These are phyloP conservation scores for Pharmacophagus antenor DNA, from an alignment of 2,888 invertebrate genomes.

Conservation along the genomic window DNA sequence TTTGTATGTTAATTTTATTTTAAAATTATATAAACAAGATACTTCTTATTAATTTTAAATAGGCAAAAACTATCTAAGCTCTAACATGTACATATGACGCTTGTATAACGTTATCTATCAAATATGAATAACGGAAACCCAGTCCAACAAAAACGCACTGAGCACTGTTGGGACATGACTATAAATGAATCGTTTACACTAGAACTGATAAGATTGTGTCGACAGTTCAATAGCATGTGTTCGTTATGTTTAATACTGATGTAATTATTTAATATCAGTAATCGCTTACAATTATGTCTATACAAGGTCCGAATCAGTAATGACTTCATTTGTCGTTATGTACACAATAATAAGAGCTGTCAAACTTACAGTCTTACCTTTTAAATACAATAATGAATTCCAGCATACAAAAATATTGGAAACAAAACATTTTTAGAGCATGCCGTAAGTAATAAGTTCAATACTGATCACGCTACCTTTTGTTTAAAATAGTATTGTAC, in stretches of 20 bases:
- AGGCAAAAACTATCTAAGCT: too few relatives aligned
- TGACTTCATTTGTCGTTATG: neutral
- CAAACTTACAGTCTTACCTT: neutral
- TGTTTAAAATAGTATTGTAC: slow-evolving; percentile 25
- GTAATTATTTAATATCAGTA: slow-evolving; percentile 10
- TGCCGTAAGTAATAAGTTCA: slow-evolving; percentile 1
- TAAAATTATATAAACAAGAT: too few relatives aligned
- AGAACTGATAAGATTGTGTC: slow-evolving; percentile 67
- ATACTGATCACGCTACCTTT: neutral
- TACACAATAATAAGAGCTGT: neutral
- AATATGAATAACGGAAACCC: slow-evolving; percentile 25
- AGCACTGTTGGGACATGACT: slow-evolving; percentile 34
- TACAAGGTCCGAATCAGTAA: neutral
- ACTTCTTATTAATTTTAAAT: too few relatives aligned
- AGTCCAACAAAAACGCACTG: slow-evolving; percentile 29
- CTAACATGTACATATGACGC: neutral
- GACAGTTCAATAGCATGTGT: slow-evolving; percentile 63
- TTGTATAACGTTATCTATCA: neutral
- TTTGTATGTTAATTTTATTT: too few relatives aligned
- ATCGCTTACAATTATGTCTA: neutral
- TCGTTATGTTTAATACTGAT: slow-evolving; percentile 45
- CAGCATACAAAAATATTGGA: slow-evolving; percentile 1
- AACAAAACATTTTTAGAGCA: slow-evolving; percentile 10
- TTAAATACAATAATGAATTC: slow-evolving; percentile 4
- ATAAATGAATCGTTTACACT: slow-evolving; percentile 54